phyloP scores from a whole-genome alignment of 2,113 vertebrate species.

The Reinhardtius hippoglossoides region DNA sequence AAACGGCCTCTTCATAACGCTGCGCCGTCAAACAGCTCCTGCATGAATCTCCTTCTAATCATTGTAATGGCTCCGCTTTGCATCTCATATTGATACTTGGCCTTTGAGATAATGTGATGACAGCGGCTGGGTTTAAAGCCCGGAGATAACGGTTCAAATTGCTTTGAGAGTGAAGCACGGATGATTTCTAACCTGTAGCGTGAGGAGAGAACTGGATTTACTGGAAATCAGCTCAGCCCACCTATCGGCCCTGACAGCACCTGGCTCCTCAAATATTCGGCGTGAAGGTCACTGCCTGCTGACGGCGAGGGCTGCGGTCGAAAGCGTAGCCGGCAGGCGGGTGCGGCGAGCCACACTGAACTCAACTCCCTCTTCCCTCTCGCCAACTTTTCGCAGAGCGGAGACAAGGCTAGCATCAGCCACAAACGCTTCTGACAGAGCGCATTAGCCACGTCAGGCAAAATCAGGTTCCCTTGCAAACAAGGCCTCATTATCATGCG shows the following conservation, averaged over 20 bases:
- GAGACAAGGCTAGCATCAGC: slow-evolving; percentile 59
- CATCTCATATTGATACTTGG: slow-evolving; percentile 41
- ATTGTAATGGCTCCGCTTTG: slow-evolving; percentile 23
- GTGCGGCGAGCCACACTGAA: slow-evolving; percentile 6
- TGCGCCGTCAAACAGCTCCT: slow-evolving; percentile 18
- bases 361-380: slow-evolving; percentile 1
- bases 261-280: slow-evolving; percentile 26
- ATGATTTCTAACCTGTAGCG: slow-evolving; percentile 9
- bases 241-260: slow-evolving; percentile 26
- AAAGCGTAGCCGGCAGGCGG: slow-evolving; percentile 23
- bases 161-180: not conserved
- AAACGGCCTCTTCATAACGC: slow-evolving; percentile 36
- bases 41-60: slow-evolving; percentile 44
- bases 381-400: slow-evolving; percentile 8
- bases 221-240: slow-evolving; percentile 11
- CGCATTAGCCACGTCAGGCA: slow-evolving; percentile 53
- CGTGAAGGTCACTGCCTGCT: slow-evolving; percentile 49
- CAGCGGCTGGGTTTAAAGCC: not conserved
- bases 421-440: slow-evolving; percentile 62
- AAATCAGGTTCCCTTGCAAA: slow-evolving; percentile 43
- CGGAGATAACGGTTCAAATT: slow-evolving; percentile 19
- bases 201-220: not conserved
- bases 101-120: slow-evolving; percentile 43
- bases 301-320: slow-evolving; percentile 1
- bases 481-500: slow-evolving; percentile 52